These are phyloP conservation scores for Fringilla coelebs DNA, from an alignment of 2,797 vertebrate genomes.

Conservation along the genomic window DNA sequence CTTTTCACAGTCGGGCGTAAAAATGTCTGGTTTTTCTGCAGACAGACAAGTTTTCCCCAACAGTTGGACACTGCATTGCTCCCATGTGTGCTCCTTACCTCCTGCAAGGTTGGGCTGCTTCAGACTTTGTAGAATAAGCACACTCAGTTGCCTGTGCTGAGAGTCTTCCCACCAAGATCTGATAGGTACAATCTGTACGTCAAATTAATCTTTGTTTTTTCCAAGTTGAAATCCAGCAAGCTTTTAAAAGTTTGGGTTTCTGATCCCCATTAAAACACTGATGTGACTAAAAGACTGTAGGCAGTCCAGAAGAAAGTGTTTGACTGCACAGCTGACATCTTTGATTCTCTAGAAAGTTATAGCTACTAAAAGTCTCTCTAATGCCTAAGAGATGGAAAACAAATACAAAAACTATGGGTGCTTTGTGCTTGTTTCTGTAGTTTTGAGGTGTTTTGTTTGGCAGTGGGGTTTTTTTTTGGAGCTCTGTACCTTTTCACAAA, in stretches of 20 bases:
- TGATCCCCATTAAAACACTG: not conserved
- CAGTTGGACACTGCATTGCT: not conserved
- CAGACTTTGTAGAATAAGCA: not conserved
- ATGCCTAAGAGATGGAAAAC: not conserved
- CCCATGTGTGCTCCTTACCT: not conserved
- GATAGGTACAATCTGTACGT: not conserved
- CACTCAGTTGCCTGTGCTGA: not conserved
- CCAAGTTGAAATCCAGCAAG: not conserved
- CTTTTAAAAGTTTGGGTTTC: not conserved
- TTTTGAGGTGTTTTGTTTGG: not conserved
- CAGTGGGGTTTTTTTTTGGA: accelerated
- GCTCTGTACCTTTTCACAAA: not conserved
- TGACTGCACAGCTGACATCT: not conserved
- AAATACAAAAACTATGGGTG: not conserved
- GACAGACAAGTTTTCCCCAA: not conserved
- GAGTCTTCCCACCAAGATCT: not conserved
- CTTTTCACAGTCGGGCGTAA: not conserved
- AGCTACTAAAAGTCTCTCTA: not conserved
- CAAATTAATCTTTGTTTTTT: not conserved
- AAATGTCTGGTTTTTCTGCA: not conserved
- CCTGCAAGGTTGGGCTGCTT: not conserved
- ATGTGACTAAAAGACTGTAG: not conserved
- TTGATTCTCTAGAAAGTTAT: not conserved
- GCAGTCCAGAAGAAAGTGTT: not conserved
- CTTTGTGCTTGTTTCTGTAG: not conserved